phyloP scores from a whole-genome alignment of 2,113 vertebrate species.

The Argyrosomus japonicus region DNA sequence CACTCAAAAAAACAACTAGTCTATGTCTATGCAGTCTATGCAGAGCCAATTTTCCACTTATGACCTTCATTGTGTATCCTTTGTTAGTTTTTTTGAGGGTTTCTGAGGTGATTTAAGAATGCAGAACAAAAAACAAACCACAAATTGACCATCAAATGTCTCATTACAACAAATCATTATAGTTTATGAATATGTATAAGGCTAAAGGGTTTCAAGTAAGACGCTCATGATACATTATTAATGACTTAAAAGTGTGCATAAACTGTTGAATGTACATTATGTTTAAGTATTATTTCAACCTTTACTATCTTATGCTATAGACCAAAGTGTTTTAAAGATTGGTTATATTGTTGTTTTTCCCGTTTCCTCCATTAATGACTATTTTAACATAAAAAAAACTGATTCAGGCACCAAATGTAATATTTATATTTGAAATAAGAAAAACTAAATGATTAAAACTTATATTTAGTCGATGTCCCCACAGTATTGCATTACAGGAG shows the following conservation, averaged over 20 bases:
- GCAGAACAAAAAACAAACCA: constrained; percentile 18
- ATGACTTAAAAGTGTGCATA: background rate
- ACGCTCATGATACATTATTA: background rate
- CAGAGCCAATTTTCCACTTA: constrained; percentile 56
- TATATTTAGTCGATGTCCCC: too few species aligned
- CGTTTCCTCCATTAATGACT: too few species aligned
- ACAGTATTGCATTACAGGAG: too few species aligned
- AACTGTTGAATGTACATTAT: background rate
- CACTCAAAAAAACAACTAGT: constrained; percentile 60
- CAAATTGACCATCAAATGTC: too few species aligned
- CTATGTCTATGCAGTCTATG: too few species aligned
- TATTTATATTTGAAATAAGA: background rate
- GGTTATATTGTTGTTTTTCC: too few species aligned
- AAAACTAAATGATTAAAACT: too few species aligned
- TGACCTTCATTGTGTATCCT: constrained; percentile 19
- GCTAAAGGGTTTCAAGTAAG: constrained; percentile 13
- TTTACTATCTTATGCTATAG: background rate
- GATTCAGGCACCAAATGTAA: background rate
- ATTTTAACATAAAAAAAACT: background rate
- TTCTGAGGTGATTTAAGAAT: constrained; percentile 53
- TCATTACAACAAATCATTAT: constrained; percentile 14
- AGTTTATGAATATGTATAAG: constrained; percentile 35
- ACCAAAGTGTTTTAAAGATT: background rate
- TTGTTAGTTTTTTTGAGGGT: constrained; percentile 38
- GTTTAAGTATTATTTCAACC: background rate